A percentile compares a stretch with the other conserved stretches of the same genome.
These are phyloP conservation scores for Malachius bipustulatus DNA, from an alignment of 2,888 invertebrate species.

Conservation along the genomic window DNA sequence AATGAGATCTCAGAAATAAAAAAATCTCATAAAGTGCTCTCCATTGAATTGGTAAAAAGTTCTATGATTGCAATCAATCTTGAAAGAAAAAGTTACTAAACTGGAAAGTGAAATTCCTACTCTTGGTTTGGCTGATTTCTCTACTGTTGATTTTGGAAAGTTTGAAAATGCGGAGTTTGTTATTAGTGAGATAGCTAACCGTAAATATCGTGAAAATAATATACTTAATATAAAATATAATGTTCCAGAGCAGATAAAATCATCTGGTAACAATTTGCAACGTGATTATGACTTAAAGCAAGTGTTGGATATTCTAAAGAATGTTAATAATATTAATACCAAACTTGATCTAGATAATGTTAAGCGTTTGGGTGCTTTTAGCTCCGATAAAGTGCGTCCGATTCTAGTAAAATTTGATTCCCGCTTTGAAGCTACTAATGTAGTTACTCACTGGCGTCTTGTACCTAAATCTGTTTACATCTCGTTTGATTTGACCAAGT, in stretches of 20 bases:
- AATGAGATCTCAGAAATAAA: conserved; percentile 6
- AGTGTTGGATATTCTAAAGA: conserved; percentile 5
- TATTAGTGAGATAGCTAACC: conserved; percentile 3
- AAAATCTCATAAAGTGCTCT: conserved; percentile 1
- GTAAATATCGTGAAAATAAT: conserved; percentile 7
- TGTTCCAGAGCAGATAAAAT: conserved; percentile 7
- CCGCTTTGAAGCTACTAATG: too few relatives aligned
- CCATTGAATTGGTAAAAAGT: not conserved
- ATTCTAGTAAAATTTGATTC: conserved; percentile 7
- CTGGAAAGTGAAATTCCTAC: conserved; percentile 4
- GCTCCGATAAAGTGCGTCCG: conserved; percentile 4
- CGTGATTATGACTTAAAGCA: conserved; percentile 6
- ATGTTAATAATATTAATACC: conserved; percentile 7
- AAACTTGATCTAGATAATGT: conserved; percentile 6
- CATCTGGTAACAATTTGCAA: conserved; percentile 2
- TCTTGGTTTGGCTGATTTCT: too few relatives aligned
- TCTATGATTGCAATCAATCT: too few relatives aligned
- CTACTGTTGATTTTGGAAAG: too few relatives aligned
- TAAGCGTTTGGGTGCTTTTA: conserved; percentile 5
- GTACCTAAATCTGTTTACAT: conserved; percentile 7
- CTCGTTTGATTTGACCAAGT: conserved; percentile 4
- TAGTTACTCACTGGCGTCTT: conserved; percentile 7
- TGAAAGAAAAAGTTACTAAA: conserved; percentile 3
- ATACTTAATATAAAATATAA: conserved; percentile 7
- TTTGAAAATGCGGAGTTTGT: conserved; percentile 6